A percentile compares a stretch with the other conserved stretches of the same genome.
These are phyloP conservation scores for Adineta ricciae DNA, from an alignment of 2,888 invertebrate species.

Conservation along the genomic window DNA sequence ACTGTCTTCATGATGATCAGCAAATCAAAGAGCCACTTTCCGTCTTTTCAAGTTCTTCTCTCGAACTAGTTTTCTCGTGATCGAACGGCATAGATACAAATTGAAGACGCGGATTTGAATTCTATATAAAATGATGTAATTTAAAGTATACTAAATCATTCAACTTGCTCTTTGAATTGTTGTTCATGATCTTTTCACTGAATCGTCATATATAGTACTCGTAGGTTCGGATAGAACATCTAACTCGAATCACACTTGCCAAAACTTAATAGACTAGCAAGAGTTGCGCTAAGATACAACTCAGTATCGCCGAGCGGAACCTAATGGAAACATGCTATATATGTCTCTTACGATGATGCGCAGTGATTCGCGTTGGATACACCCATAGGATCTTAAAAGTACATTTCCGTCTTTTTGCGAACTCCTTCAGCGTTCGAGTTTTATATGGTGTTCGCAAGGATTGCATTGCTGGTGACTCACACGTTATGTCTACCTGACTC, in stretches of 20 bases:
- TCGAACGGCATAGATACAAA: neutral
- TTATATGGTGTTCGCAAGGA: neutral
- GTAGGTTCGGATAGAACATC: too few species aligned
- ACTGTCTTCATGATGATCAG: neutral
- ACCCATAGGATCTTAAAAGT: neutral
- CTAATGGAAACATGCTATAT: too few species aligned
- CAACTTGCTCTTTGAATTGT: neutral
- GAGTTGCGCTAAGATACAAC: neutral
- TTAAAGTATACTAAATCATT: neutral
- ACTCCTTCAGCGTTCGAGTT: neutral
- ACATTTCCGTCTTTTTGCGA: neutral
- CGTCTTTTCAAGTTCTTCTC: neutral
- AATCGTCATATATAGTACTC: neutral
- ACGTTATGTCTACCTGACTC: neutral
- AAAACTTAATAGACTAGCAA: too few species aligned
- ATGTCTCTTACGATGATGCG: neutral
- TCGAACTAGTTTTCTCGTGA: neutral
- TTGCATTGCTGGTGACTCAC: neutral
- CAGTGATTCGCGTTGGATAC: neutral
- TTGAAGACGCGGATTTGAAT: neutral
- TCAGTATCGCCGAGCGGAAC: too few species aligned
- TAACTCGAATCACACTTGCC: too few species aligned
- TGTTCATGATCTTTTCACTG: neutral
- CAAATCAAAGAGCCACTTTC: neutral
- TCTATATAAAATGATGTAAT: neutral